phyloP scores from a whole-genome alignment of 2,888 invertebrate genomes.

The Eretmocerus hayati region DNA sequence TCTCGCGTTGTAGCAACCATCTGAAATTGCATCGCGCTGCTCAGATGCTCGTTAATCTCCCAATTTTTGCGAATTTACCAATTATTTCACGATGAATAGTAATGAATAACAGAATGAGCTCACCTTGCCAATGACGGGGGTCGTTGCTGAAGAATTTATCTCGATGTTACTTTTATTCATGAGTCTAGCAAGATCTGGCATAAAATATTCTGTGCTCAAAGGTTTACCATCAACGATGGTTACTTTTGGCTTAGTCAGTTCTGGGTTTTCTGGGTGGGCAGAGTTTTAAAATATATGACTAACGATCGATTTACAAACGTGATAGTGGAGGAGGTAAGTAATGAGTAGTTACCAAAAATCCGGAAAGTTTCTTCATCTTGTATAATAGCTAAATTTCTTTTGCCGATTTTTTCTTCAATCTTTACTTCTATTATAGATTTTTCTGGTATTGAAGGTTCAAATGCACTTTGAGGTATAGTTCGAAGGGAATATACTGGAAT shows the following conservation, averaged over 20 bases:
- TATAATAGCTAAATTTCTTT: slow-evolving; percentile 40
- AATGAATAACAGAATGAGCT: no score
- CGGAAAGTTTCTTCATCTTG: slow-evolving; percentile 39
- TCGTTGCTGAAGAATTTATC: slow-evolving; percentile 33
- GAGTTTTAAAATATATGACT: background rate
- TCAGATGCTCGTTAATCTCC: background rate
- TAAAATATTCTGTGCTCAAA: slow-evolving; percentile 37
- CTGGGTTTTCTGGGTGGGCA: slow-evolving; percentile 37
- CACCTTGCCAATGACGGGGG: slow-evolving; percentile 40
- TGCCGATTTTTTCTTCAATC: slow-evolving; percentile 39
- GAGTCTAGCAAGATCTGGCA: slow-evolving; percentile 33
- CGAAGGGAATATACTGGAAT: slow-evolving; percentile 31
- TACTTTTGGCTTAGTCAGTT: slow-evolving; percentile 39
- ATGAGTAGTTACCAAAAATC: slow-evolving; percentile 42
- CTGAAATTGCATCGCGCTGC: slow-evolving; percentile 27
- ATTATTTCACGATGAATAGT: no score
- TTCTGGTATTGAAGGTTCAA: slow-evolving; percentile 34
- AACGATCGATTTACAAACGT: background rate
- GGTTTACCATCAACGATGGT: slow-evolving; percentile 33
- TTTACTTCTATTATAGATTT: slow-evolving; percentile 39
- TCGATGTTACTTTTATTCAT: slow-evolving; percentile 34
- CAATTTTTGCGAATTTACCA: no score
- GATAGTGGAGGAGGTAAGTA: background rate
- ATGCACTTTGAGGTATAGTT: slow-evolving; percentile 34
- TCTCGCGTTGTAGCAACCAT: slow-evolving; percentile 38